phyloP scores from a whole-genome alignment of 1,140 invertebrate genomes.

The Thalassaphorura encarpata region DNA sequence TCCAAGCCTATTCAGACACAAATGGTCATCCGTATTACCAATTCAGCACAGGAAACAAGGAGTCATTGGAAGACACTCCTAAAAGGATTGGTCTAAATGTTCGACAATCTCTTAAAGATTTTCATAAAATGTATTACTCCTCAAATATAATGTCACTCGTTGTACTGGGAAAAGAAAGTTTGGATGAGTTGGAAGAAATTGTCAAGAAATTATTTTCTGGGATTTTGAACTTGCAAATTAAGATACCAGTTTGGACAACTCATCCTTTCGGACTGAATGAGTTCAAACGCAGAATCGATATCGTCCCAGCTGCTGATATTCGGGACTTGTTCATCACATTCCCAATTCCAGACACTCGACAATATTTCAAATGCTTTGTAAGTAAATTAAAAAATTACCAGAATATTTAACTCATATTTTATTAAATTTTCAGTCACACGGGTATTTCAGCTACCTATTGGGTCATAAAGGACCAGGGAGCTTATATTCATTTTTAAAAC shows the following conservation, averaged over 20 bases:
- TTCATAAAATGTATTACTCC: slow-evolving; percentile 86
- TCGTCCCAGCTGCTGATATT: slow-evolving; percentile 83
- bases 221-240: slow-evolving; percentile 66
- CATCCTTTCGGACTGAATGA: slow-evolving; percentile 68
- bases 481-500: slow-evolving; percentile 74
- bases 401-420: background rate
- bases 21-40: slow-evolving; percentile 73
- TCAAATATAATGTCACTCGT: slow-evolving; percentile 82
- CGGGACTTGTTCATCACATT: slow-evolving; percentile 74
- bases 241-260: slow-evolving; percentile 59
- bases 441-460: slow-evolving; percentile 81
- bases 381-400: background rate
- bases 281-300: slow-evolving; percentile 53
- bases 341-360: slow-evolving; percentile 66
- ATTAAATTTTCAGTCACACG: slow-evolving; percentile 71
- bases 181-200: slow-evolving; percentile 75
- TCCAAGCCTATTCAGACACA: slow-evolving; percentile 70
- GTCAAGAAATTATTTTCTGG: slow-evolving; percentile 62
- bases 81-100: slow-evolving; percentile 69
- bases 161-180: slow-evolving; percentile 70
- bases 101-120: slow-evolving; percentile 73
- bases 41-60: slow-evolving; percentile 81
- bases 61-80: slow-evolving; percentile 69
- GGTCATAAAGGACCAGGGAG: slow-evolving; percentile 93
- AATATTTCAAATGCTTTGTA: slow-evolving; percentile 72